Base-by-base conservation (phyloP, 2,797 vertebrate genomes). In the Clarias laeviceps region DNA sequence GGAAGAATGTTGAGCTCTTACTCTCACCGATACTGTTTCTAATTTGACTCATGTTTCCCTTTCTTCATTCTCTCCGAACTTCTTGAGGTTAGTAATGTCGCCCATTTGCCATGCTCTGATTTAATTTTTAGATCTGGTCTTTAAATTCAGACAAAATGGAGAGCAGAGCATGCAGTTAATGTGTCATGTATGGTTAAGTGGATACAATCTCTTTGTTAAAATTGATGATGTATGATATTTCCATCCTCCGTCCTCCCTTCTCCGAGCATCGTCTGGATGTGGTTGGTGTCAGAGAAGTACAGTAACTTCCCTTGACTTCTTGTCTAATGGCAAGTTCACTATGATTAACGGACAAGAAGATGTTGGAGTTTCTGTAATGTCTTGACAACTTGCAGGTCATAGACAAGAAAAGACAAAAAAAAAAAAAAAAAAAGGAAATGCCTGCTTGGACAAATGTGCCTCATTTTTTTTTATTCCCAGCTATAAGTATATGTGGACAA, bases 301-400 rank as follows among this genome's bases (percentile, higher is more conserved):
- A n/a, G n/a, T 91, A 88, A 91, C 91, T 88, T 80, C 37, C 82
- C n/a, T 90, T n/a, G n/a, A n/a, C n/a, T 90, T 88, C 84, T 89
- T 92, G 90, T 91, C 92, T 90, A 94, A 92, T 94, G 91, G 91
- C 90, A 93, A 85, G 66, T 0, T 82, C 34, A 77, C 40, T 85
- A 90, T 85, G 87, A 89, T 88, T 87, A 88, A 91, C 91, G 89
- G 91, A 93, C 90, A 93, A 92, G 91, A 93, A 93, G 91, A 91
- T 92, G 92, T 93, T 92, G 93, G 92, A 91, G 93, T 94, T 94
- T 91, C 88, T 91, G 87, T 91, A 80, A 89, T 88, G 86, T 92
- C 82, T 89, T 93, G 92, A 90, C 92, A 94, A 92, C 56, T 24
- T 22, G 56, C 56, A 37, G 74, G 73, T 76, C 50, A 56, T 0